Conservation (phyloP, 2,888 invertebrate species). For the Stramonita haemastoma region DNA sequence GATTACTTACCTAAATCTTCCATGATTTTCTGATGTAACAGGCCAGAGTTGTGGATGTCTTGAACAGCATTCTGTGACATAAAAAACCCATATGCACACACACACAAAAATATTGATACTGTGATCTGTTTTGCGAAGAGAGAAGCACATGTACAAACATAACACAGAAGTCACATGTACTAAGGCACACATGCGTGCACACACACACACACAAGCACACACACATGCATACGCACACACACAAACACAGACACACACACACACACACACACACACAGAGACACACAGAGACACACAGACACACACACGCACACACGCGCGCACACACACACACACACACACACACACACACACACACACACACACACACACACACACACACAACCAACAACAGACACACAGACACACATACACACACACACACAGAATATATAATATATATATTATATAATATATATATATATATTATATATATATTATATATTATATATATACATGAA, state of each 20-base stretch:
- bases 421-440: too few relatives aligned
- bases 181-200: neutral
- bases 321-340: neutral
- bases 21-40: conserved; percentile 92
- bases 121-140: too few relatives aligned
- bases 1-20: conserved; percentile 81
- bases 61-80: conserved; percentile 88
- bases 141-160: too few relatives aligned
- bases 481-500: too few relatives aligned
- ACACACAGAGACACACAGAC: too few relatives aligned
- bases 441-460: too few relatives aligned
- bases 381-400: neutral
- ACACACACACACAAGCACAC: neutral
- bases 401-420: neutral
- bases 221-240: too few relatives aligned
- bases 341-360: conserved; percentile 1
- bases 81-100: neutral
- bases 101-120: neutral
- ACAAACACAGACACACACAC: too few relatives aligned
- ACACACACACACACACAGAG: too few relatives aligned
- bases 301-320: too few relatives aligned
- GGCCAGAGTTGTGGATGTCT: conserved; percentile 86
- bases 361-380: neutral
- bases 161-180: neutral
- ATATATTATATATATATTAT: too few relatives aligned